These are phyloP conservation scores for Scelioninae gen. 2 DNA, from an alignment of 2,888 invertebrate species.

Conservation along the genomic window DNA sequence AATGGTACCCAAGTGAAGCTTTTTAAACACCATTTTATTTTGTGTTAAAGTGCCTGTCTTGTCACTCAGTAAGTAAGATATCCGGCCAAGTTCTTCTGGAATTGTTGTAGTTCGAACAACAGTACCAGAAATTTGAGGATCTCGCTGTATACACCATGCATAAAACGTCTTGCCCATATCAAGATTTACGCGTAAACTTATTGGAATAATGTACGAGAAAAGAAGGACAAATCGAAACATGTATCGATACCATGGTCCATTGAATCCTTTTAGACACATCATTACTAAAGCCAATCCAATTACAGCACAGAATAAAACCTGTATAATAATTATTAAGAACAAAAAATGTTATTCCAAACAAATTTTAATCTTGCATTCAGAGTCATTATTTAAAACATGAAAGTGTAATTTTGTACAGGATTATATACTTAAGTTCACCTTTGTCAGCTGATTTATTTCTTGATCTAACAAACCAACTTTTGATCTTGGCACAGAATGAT, in stretches of 20 bases:
- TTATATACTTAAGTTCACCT: conserved; percentile 75
- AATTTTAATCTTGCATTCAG: too few relatives aligned
- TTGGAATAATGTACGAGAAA: conserved; percentile 99
- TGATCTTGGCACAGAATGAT: conserved; percentile 95
- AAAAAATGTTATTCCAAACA: too few relatives aligned
- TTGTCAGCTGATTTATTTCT: conserved; percentile 97
- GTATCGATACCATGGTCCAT: conserved; percentile 97
- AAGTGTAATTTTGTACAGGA: too few relatives aligned
- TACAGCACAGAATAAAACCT: conserved; percentile 92
- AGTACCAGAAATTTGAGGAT: conserved; percentile 94
- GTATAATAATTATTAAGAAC: too few relatives aligned
- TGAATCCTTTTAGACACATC: conserved; percentile 97
- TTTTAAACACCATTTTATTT: conserved; percentile 99
- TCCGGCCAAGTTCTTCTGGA: conserved; percentile 97
- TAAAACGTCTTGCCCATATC: conserved; percentile 99
- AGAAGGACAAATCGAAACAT: conserved; percentile 96
- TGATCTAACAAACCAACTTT: conserved; percentile 97
- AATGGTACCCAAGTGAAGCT: conserved; percentile 94
- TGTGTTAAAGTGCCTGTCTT: conserved; percentile 99
- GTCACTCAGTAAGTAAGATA: conserved; percentile 97
- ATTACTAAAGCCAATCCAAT: conserved; percentile 93
- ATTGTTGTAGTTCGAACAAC: conserved; percentile 98
- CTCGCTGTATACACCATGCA: conserved; percentile 96
- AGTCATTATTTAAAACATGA: too few relatives aligned
- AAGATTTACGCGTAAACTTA: conserved; percentile 97